Evolutionary conservation across 1,140 invertebrate species (phyloP).

Genomic region (Apis laboriosa): DNA sequence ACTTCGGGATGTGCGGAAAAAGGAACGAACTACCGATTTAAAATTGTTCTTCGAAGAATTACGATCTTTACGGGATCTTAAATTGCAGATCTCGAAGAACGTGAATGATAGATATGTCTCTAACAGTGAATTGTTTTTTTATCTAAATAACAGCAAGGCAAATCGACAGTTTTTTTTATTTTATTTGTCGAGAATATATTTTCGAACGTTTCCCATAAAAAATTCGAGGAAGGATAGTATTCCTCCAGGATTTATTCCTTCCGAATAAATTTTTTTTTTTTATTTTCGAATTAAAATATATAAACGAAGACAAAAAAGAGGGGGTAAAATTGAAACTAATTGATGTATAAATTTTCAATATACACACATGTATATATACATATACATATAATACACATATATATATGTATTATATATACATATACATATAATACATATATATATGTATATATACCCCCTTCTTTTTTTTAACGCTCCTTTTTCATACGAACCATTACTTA

Average conservation of each 20-base stretch:
- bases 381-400: too few species aligned
- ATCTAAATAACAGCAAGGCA: conserved; percentile 28
- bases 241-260: not conserved
- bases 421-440: not conserved
- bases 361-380: not conserved
- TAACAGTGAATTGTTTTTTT: conserved; percentile 22
- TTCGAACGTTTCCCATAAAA: not conserved
- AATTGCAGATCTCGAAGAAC: conserved; percentile 14
- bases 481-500: not conserved
- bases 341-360: not conserved
- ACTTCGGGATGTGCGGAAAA: conserved; percentile 41
- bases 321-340: not conserved
- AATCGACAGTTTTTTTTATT: not conserved
- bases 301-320: not conserved
- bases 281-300: not conserved
- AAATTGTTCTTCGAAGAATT: conserved; percentile 27
- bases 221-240: not conserved
- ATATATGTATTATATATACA: too few species aligned
- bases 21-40: conserved; percentile 61
- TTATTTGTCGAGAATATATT: not conserved
- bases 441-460: not conserved
- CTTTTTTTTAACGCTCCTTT: not conserved
- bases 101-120: conserved; percentile 42
- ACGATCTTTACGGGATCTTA: not conserved
- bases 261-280: not conserved